Base-by-base conservation (phyloP, 2,888 invertebrate species). In the Cosmia trapezina region DNA sequence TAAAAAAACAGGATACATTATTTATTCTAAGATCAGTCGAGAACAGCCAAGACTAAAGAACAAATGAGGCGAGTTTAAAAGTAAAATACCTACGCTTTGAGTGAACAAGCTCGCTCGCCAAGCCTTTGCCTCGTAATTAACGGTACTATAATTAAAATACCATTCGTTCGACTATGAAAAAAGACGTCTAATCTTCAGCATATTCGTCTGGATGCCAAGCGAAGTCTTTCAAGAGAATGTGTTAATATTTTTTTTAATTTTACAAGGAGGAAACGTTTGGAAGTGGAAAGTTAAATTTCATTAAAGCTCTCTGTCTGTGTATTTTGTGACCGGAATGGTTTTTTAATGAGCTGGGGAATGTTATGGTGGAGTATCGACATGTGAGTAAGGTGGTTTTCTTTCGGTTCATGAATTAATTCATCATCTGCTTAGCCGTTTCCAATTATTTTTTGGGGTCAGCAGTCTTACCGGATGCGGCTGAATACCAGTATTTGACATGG, bases 71-170 rank as follows among this genome's bases (percentile, higher is more conserved):
- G n/a, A 66, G 76, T 73, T 78, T 69, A 56, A 80, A 75, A 83
- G 75, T 80, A 73, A 79, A 84, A 84, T 80, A 79, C 59, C 71
- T 65, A 71, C 76, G 53, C 84, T 81, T 75, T 75, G 78, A 78
- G 60, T 66, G 76, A 74, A 54, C 80, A 41, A 78, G 76, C 72
- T 73, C 43, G 53, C 78, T 37, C 1, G 61, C 72, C 53, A 82
- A 82, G 78, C 77, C 84, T 93, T 90, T 89, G 89, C 88, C 87
- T 90, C 91, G 93, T 94, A 94, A 95, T 95, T 94, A 95, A 94
- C 92, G 91, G 89, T 88, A 90, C 89, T 91, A 91, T 95, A 94
- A 96, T 95, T 95, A 95, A 95, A 95, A 95, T 94, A 93, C 94
- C 94, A 92, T 94, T 92, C 92, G 91, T 93, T 93, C 90, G 47